Evolutionary conservation across 2,797 vertebrate genomes (phyloP), one percentile per base, ranked within the genome.

Genomic region (Otus scops): DNA sequence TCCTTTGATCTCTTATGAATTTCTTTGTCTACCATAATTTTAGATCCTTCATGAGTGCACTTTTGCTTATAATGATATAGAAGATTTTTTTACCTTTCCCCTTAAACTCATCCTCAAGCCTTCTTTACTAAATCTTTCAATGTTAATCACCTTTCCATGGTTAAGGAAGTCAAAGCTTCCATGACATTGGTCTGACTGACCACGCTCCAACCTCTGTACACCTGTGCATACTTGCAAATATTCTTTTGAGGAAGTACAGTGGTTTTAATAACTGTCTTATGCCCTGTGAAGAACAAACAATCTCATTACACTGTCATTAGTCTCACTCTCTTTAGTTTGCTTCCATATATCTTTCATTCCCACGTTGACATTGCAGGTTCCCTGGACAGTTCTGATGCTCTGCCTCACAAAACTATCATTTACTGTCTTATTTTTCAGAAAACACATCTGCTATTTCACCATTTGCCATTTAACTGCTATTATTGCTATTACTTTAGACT

Each of bases 281-380:
- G 54, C 15, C 32, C 39, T 38, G n/a, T 85, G 63, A 79, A 88
- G 94, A 93, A 54, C 38, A 92, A 39, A 38, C 24, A 87, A 90
- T 11, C 74, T 94, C 93, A 81, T 95, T 95, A 92, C 17, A 26
- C n/a, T 48, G 47, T 22, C 90, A 89, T 91, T 95, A 96, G 38
- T 39, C 27, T 76, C 54, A 26, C 11, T 75, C 38, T 59, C 47
- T 53, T 0, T 2, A 53, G 32, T n/a, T 75, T 78, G 22, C 70
- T 86, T 95, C 90, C 74, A 92, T 56, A 65, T 11, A 75, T 93
- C 76, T 73, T 78, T 67, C 73, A 74, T 86, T 82, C 60, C 36
- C 20, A 36, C 14, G 6, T 16, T 76, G 77, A 90, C 80, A 38
- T 8, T 76, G 41, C 50, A 73, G 67, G 21, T 96, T 96, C 88